These are phyloP conservation scores for Sycophaga agraensis DNA, from an alignment of 1,140 invertebrate genomes.

Conservation along the genomic window DNA sequence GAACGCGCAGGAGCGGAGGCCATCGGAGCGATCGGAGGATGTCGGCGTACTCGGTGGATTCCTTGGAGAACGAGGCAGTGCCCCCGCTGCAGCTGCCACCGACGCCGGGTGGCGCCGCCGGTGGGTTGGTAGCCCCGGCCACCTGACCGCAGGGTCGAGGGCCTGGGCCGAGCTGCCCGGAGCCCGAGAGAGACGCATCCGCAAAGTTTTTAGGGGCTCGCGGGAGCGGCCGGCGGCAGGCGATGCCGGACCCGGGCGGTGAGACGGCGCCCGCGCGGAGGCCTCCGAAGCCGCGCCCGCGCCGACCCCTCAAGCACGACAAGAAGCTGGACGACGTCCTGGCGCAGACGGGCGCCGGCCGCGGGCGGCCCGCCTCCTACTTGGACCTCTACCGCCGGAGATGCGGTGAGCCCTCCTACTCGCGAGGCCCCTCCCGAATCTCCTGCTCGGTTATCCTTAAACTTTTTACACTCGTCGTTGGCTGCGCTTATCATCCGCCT, in stretches of 20 bases:
- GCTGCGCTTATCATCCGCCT: not conserved
- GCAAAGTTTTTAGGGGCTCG: too few species aligned
- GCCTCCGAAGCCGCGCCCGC: not conserved
- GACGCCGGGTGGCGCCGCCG: too few species aligned
- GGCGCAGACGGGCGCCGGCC: not conserved
- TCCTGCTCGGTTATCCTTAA: not conserved
- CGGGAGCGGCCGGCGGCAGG: too few species aligned
- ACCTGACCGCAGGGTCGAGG: too few species aligned
- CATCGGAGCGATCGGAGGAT: conserved; percentile 20
- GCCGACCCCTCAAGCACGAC: not conserved
- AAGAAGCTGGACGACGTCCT: conserved; percentile 36
- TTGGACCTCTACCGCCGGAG: conserved; percentile 38
- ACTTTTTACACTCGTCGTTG: not conserved
- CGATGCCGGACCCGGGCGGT: not conserved
- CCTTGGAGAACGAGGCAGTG: conserved; percentile 32
- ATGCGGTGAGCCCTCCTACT: conserved; percentile 15
- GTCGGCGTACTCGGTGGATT: conserved; percentile 41
- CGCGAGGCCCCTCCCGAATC: not conserved
- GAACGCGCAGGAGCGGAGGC: conserved; percentile 43
- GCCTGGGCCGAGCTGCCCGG: too few species aligned
- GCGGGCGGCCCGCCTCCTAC: conserved; percentile 34
- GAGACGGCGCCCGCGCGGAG: not conserved
- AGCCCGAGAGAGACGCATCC: too few species aligned
- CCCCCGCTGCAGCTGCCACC: not conserved
- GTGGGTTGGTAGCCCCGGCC: too few species aligned